Percentiles rank a stretch among this genome's conserved stretches.
phyloP scores from a whole-genome alignment of 2,797 vertebrate genomes.

The Carcharodon carcharias region DNA sequence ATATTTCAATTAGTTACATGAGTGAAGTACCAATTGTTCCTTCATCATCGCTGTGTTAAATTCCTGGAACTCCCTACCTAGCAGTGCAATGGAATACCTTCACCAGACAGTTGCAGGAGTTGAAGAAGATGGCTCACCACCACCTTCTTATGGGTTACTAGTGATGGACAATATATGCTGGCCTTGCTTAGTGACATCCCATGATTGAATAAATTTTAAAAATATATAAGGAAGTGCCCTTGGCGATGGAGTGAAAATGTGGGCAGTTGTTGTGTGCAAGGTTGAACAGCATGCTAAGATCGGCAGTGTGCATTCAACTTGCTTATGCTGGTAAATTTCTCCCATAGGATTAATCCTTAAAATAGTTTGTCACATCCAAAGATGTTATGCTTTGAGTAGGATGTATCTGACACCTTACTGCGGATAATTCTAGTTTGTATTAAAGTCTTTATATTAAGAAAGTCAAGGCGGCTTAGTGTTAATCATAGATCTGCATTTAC shows the following conservation, averaged over 20 bases:
- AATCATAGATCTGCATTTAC: background rate
- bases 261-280: background rate
- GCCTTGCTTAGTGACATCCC: background rate
- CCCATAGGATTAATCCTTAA: background rate
- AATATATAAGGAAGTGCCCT: background rate
- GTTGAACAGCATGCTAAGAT: background rate
- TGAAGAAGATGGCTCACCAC: background rate
- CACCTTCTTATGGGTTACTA: background rate
- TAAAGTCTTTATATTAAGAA: background rate
- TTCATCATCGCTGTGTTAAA: background rate
- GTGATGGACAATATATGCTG: background rate
- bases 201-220: background rate
- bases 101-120: background rate
- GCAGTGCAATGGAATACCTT: background rate
- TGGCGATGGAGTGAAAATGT: background rate
- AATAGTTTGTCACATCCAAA: background rate
- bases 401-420: background rate
- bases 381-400: background rate
- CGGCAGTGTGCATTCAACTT: background rate
- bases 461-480: background rate
- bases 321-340: background rate
- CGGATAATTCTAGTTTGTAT: background rate
- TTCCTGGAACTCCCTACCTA: background rate
- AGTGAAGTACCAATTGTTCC: background rate
- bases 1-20: background rate